Evolutionary conservation across 2,888 invertebrate genomes (phyloP).

Genomic region (Pomacea canaliculata): DNA sequence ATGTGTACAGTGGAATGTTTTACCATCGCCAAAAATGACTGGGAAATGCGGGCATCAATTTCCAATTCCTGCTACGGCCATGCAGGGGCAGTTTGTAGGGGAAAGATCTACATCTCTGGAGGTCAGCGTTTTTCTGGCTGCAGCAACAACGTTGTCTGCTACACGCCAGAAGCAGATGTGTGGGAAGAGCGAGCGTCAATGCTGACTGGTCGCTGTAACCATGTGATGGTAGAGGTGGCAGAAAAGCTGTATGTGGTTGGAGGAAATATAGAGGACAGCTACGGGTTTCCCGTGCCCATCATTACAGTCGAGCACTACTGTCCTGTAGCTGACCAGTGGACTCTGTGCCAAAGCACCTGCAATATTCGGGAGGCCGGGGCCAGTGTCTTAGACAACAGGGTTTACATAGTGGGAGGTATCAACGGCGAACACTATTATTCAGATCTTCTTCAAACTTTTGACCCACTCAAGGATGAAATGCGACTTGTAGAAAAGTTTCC

Average conservation of each 20-base stretch:
- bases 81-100: constrained; percentile 60
- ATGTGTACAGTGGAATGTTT: constrained; percentile 67
- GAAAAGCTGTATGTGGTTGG: constrained; percentile 63
- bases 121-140: constrained; percentile 67
- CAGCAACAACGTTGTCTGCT: constrained; percentile 59
- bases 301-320: constrained; percentile 62
- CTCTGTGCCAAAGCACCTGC: constrained; percentile 54
- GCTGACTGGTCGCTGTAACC: constrained; percentile 61
- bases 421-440: constrained; percentile 66
- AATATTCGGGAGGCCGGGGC: constrained; percentile 67
- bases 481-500: constrained; percentile 60
- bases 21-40: constrained; percentile 64
- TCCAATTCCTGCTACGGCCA: constrained; percentile 63
- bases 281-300: constrained; percentile 65
- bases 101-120: constrained; percentile 64
- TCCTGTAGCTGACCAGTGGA: constrained; percentile 61
- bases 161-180: constrained; percentile 53
- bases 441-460: constrained; percentile 61
- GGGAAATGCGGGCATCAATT: constrained; percentile 61
- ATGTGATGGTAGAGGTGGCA: constrained; percentile 57
- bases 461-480: constrained; percentile 55
- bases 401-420: constrained; percentile 68
- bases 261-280: constrained; percentile 66
- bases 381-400: constrained; percentile 54
- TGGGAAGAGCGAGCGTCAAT: constrained; percentile 64